Percentiles rank a stretch among this genome's conserved stretches.
These are phyloP conservation scores for Epicampocera succincta DNA, from an alignment of 2,888 invertebrate species.

Conservation along the genomic window DNA sequence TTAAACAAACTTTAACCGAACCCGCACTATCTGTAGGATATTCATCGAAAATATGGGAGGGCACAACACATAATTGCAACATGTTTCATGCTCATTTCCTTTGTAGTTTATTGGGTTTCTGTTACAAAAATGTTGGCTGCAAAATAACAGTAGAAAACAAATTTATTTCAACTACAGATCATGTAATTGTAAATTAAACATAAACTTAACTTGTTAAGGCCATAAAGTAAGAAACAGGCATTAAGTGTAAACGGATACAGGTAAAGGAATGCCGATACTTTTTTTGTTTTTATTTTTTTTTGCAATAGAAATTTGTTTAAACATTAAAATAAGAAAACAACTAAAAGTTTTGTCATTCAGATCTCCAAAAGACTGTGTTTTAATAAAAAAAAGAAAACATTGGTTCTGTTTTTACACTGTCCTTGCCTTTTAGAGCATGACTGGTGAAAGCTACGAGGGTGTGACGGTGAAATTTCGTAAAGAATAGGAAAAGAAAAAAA, in stretches of 20 bases:
- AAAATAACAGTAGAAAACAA: background rate
- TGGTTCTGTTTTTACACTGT: background rate
- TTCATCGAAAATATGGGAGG: background rate
- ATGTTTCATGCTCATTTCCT: constrained; percentile 34
- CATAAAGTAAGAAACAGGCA: constrained; percentile 14
- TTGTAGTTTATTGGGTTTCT: constrained; percentile 54
- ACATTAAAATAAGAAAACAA: background rate
- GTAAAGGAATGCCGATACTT: constrained; percentile 1
- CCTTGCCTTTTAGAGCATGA: background rate
- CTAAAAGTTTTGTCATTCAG: constrained; percentile 5
- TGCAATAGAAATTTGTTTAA: too few species aligned
- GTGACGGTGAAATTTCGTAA: background rate
- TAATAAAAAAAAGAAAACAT: constrained; percentile 7
- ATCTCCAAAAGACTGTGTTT: background rate
- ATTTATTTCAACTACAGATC: constrained; percentile 41
- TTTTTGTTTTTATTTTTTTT: too few species aligned
- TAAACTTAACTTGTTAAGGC: constrained; percentile 41
- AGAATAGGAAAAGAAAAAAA: background rate
- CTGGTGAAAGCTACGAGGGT: constrained; percentile 2
- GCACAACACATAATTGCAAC: constrained; percentile 5
- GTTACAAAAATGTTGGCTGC: constrained; percentile 34
- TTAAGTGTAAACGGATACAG: constrained; percentile 29
- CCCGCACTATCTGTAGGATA: background rate
- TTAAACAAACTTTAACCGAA: background rate
- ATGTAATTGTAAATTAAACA: constrained; percentile 60